Percentiles rank a stretch among this genome's conserved stretches.
These are phyloP conservation scores for Actinemys pallida DNA, from an alignment of 2,113 vertebrate genomes.

Conservation along the genomic window DNA sequence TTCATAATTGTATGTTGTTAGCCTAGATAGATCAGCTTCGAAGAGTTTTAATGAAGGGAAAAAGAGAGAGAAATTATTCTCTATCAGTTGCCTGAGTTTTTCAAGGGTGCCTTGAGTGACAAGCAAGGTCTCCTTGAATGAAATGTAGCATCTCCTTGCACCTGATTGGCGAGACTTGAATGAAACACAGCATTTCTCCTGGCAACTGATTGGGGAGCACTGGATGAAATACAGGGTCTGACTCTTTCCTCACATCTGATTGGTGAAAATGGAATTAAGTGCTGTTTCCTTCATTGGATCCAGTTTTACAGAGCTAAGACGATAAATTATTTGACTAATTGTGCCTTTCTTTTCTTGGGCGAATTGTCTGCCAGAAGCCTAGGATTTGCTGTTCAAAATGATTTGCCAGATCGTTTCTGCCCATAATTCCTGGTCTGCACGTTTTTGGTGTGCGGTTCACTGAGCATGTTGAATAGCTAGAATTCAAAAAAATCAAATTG, in stretches of 20 bases:
- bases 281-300: background rate
- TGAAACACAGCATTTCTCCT: background rate
- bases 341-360: background rate
- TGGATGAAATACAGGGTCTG: background rate
- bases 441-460: background rate
- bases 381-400: background rate
- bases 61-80: background rate
- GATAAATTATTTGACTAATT: background rate
- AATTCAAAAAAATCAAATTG: background rate
- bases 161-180: background rate
- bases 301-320: background rate
- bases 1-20: accelerated
- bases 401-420: background rate
- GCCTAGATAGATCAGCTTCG: background rate
- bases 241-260: background rate
- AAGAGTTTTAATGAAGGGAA: background rate
- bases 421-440: background rate
- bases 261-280: background rate
- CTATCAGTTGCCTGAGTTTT: background rate
- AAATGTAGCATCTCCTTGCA: background rate
- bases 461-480: background rate
- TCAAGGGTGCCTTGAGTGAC: background rate
- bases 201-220: background rate
- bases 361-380: background rate
- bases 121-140: background rate